Evolutionary conservation across 2,113 vertebrate species (phyloP).

Genomic region (Echinops telfairi): DNA sequence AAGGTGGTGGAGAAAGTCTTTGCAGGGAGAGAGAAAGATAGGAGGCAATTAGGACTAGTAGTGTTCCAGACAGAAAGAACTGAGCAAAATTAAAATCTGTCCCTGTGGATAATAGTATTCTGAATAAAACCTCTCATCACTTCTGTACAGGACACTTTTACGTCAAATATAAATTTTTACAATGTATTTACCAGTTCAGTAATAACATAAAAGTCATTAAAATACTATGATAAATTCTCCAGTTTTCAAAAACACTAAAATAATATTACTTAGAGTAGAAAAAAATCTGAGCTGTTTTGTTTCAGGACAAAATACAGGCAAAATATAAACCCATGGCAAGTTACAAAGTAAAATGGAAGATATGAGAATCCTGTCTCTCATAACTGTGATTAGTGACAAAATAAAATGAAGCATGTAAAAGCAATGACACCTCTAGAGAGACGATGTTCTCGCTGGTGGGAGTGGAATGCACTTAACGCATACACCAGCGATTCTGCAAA

Average conservation of each 20-base stretch:
- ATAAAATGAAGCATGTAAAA: slow-evolving; percentile 46
- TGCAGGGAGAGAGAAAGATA: not conserved
- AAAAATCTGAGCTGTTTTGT: not conserved
- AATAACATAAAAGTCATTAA: slow-evolving; percentile 45
- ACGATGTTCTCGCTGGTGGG: not conserved
- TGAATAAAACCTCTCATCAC: slow-evolving; percentile 13
- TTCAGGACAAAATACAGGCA: not conserved
- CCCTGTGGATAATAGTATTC: not conserved
- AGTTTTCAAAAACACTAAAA: slow-evolving; percentile 36
- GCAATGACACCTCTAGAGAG: slow-evolving; percentile 18
- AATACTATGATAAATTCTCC: not conserved
- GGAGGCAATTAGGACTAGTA: not conserved
- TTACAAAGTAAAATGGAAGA: not conserved
- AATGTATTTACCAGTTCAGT: slow-evolving; percentile 1
- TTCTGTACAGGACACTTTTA: not conserved
- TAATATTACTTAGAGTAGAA: slow-evolving; percentile 29
- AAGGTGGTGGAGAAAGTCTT: not conserved
- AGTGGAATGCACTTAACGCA: not conserved
- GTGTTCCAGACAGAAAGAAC: not conserved
- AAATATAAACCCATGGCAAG: not conserved
- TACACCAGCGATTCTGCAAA: not conserved
- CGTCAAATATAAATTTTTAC: not conserved
- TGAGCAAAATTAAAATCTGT: not conserved
- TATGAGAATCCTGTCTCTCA: slow-evolving; percentile 46
- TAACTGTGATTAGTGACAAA: slow-evolving; percentile 39